Evolutionary conservation across 2,888 invertebrate species (phyloP), one percentile per base, ranked within the genome.

Genomic region (Altica lythri): DNA sequence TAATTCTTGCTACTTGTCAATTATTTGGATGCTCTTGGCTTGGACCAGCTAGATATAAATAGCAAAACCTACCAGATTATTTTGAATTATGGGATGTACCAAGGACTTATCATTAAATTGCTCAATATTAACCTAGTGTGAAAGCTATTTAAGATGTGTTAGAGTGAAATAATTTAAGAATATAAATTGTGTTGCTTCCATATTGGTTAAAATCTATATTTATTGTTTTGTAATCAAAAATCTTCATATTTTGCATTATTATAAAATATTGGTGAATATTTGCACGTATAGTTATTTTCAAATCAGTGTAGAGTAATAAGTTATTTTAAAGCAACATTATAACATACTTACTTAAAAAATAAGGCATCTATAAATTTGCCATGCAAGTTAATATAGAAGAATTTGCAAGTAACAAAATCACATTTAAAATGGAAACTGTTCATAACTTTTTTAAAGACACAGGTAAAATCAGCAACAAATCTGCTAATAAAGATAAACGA

Each of bases 11-110:
- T 9, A 77, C 83, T 34, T 87, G 86, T 72, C 87, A 88, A 79
- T 78, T 86, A 69, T 82, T 86, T 78, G 85, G 86, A 43, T 87
- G 86, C 73, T 83, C 86, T 40, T 85, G 85, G 83, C 79, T 86
- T 45, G 86, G 83, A 0, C 83, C 84, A 14, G 80, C 81, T 10
- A 76, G 82, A 62, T 83, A 82, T 78, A 84, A 84, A 83, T 84
- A 84, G 83, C 82, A 82, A 75, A 68, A 66, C 61, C 67, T 69
- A 32, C 71, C 72, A 3, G 69, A 74, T 57, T 73, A 74, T 55
- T 74, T 75, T 45, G 75, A 73, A 60, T 56, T 75, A 49, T 75
- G 75, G 75, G 74, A 75, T 45, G 68, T 73, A 30, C 75, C 75
- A 8, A 65, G 74, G 47, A 72, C 71, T 48, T 75, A 74, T 57